Evolutionary conservation across 2,113 vertebrate species (phyloP).

Genomic region (Sceloporus undulatus): DNA sequence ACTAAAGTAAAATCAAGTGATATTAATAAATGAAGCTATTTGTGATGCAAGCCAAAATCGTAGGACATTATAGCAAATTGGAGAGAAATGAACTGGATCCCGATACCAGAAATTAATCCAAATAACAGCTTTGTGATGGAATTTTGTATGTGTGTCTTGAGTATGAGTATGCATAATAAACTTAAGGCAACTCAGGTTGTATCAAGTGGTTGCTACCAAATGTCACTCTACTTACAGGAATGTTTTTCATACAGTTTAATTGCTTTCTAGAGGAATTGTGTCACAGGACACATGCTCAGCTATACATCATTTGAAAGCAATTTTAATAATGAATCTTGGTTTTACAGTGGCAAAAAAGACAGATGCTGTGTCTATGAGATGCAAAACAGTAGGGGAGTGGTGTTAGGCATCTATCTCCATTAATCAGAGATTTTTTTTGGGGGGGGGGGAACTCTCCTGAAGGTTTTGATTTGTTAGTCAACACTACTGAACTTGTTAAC

Average conservation of each 20-base stretch:
- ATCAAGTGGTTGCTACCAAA: neutral
- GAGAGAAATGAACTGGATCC: slow-evolving; percentile 4
- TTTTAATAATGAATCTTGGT: neutral
- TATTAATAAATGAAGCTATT: neutral
- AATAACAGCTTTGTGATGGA: neutral
- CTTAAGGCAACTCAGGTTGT: neutral
- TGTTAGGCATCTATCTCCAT: neutral
- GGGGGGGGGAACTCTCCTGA: slow-evolving; percentile 9
- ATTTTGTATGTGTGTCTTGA: neutral
- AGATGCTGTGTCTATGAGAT: neutral
- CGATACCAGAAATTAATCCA: neutral
- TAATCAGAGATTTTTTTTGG: neutral
- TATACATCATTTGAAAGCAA: slow-evolving; percentile 20
- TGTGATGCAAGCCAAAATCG: rapidly evolving
- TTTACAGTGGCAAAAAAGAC: slow-evolving; percentile 13
- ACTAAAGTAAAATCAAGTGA: neutral
- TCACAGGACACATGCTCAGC: neutral
- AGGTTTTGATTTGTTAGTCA: slow-evolving; percentile 36
- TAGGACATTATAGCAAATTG: neutral
- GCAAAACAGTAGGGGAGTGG: neutral
- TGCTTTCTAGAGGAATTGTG: neutral
- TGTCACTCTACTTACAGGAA: neutral
- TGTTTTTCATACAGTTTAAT: neutral
- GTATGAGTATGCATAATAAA: neutral
- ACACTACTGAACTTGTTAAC: neutral